A percentile compares a stretch with the other conserved stretches of the same genome.
Conservation (phyloP, 2,113 vertebrate genomes). For the Mobula birostris region DNA sequence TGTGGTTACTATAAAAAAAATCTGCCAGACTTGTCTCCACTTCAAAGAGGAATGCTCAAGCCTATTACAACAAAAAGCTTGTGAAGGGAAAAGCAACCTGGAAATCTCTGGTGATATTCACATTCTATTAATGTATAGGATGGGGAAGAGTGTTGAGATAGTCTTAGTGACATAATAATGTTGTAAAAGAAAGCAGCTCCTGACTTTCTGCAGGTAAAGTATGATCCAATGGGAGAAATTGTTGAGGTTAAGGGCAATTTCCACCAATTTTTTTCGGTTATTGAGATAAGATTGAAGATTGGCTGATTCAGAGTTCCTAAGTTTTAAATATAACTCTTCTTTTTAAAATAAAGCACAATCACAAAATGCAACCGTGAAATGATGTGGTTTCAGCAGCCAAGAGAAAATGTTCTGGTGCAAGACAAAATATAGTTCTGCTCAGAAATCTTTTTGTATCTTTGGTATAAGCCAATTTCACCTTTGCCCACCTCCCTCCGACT, state of each 20-base stretch:
- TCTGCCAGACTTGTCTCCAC: neutral
- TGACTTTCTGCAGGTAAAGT: neutral
- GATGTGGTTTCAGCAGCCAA: too few relatives aligned
- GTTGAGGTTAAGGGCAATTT: neutral
- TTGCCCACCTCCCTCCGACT: neutral
- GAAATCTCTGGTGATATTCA: neutral
- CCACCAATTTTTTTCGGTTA: neutral
- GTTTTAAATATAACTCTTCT: neutral
- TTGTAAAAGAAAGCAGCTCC: neutral
- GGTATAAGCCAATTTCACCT: neutral
- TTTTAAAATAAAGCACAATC: neutral
- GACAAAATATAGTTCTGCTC: neutral
- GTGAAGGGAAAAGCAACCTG: neutral
- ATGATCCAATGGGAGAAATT: neutral
- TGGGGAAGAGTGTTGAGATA: neutral
- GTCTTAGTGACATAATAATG: neutral
- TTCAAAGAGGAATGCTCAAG: neutral
- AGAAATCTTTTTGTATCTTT: neutral
- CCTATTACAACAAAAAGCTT: neutral
- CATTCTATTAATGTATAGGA: neutral
- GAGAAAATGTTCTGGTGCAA: neutral
- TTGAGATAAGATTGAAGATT: neutral
- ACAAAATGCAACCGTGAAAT: neutral
- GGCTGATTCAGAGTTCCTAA: neutral
- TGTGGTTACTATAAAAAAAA: neutral